Base-by-base conservation (phyloP, 2,797 vertebrate genomes). In the Psittacula echo region DNA sequence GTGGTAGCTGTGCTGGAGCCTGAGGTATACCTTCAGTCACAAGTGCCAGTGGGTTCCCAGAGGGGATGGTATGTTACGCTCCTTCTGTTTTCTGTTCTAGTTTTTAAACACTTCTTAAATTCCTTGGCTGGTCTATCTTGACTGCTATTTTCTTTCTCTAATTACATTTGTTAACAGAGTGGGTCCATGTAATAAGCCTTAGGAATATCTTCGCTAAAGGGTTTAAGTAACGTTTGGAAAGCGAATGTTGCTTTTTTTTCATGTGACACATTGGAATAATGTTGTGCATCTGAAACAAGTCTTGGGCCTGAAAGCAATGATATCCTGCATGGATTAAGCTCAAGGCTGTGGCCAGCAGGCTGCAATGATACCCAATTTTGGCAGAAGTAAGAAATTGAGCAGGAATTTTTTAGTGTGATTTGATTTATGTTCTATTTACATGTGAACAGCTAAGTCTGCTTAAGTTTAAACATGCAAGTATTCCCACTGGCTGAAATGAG, bases 381-480 rank as follows among this genome's bases (percentile, higher is more conserved):
- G 34, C 86, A 94, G 77, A 77, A 71, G 45, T 58, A 23, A 74
- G n/a, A 91, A 45, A 77, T 7, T 7, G 60, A 50, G 13, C 26
- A 62, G 45, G 26, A 22, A 7, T 27, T 73, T 61, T 86, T 26
- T 18, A 26, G 32, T 37, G 61, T 72, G 68, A 34, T 92, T 64
- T 93, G 67, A 82, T 80, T 90, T 80, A 42, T 72, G 24, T 93
- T 94, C 26, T 81, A 9, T 75, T 84, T 84, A 50, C 20, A 34
- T 42, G 32, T 29, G 76, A 94, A 75, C 27, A 79, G 29, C 89
- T 83, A 65, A 81, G n/a, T 44, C 77, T 67, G 61, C 61, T 82
- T 89, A 18, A 79, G 47, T 88, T 75, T 73, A 58, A 72, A 68
- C 19, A 34, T 48, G 20, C 0, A 9, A 61, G 4, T 70, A 39